Evolutionary conservation across 1,140 invertebrate genomes (phyloP).

Genomic region (Metaphire vulgaris): DNA sequence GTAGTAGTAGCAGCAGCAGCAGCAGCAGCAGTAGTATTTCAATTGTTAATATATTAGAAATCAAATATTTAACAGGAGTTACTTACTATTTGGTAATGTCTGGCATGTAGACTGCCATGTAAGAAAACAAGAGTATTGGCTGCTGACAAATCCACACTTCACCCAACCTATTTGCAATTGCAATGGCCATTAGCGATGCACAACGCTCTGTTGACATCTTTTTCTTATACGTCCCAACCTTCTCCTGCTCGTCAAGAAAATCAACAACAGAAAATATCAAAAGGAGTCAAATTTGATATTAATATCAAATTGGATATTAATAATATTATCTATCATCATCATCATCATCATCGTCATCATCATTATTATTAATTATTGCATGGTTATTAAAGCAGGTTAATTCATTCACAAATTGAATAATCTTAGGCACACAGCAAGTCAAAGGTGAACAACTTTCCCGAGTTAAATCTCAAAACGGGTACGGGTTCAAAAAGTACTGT

Average conservation of each 20-base stretch:
- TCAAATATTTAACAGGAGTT: background rate
- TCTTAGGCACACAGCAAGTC: too few species aligned
- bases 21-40: background rate
- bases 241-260: too few species aligned
- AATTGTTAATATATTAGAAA: background rate
- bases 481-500: too few species aligned
- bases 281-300: too few species aligned
- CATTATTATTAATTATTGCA: too few species aligned
- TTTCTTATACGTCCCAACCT: slow-evolving; percentile 10
- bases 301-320: too few species aligned
- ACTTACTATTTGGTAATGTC: background rate
- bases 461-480: too few species aligned
- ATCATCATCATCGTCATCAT: background rate
- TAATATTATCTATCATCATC: background rate
- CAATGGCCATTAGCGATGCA: slow-evolving; percentile 24
- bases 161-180: slow-evolving; percentile 19
- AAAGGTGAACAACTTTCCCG: too few species aligned
- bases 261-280: too few species aligned
- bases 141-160: slow-evolving; percentile 28
- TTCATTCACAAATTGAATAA: too few species aligned
- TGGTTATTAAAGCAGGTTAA: too few species aligned
- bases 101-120: slow-evolving; percentile 21
- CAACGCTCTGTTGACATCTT: slow-evolving; percentile 21
- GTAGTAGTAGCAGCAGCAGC: background rate
- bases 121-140: slow-evolving; percentile 13